Base-by-base conservation (phyloP, 2,888 invertebrate species). In the Mythimna pallens region DNA sequence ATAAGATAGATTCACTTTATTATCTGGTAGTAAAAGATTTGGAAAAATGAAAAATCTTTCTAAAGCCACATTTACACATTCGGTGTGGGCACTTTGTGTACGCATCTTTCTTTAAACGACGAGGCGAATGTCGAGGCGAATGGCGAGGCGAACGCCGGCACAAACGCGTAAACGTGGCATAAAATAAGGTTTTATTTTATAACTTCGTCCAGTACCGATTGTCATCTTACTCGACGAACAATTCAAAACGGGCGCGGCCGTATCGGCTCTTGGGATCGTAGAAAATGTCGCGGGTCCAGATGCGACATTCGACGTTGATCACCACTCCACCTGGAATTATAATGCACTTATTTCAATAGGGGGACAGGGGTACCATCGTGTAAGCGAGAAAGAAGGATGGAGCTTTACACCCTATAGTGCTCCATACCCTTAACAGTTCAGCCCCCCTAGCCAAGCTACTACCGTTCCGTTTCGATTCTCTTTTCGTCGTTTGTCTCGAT, bases 281-380 rank as follows among this genome's bases (percentile, higher is more conserved):
- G 80, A 88, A 88, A 75, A 96, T 93, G 84, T 96, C 95, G 0
- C 96, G 90, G 7, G 95, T 92, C 96, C 96, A 96, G 71, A 96
- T 92, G 20, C 96, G 94, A 58, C 96, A 96, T 78, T 96, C 96
- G 82, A 96, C 95, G 88, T 94, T 96, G 86, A 96, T 95, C 34
- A 96, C 86, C 2, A 96, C 90, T 10, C 94, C 95, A 75, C 93
- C 96, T 96, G 71, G 47, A 78, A 76, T 5, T 36, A 50, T 55
- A n/a, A n/a, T 52, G 14, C 8, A n/a, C 20, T 7, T 52, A n/a
- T 52, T 52, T 8, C 9, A 52, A n/a, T n/a, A 2, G 7, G 20
- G 7, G 47, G 20, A 47, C 17, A 47, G 17, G 36, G 36, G 36
- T 36, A 36, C 9, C 36, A 36, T 36, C 2, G 9, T 9, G 36